These are phyloP conservation scores for Rallus crepitans DNA, from an alignment of 2,797 vertebrate species.

Conservation along the genomic window DNA sequence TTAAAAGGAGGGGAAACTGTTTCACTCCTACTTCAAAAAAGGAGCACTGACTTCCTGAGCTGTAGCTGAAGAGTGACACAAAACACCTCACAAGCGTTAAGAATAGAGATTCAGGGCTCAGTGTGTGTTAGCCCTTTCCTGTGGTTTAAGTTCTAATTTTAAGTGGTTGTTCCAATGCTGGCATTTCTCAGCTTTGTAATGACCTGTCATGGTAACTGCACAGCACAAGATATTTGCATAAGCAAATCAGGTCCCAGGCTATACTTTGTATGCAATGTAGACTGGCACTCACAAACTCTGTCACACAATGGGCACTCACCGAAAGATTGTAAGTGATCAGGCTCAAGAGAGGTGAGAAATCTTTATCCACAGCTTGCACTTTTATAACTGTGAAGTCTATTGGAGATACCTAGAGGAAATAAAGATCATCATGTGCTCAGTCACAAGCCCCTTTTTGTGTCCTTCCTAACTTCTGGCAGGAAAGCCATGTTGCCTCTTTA, in stretches of 20 bases:
- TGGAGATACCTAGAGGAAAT: constrained; percentile 50
- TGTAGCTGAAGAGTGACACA: background rate
- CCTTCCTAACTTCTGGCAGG: background rate
- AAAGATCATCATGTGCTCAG: background rate
- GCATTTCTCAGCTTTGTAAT: background rate
- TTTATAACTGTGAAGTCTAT: constrained; percentile 49
- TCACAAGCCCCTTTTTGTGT: background rate
- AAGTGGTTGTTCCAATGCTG: background rate
- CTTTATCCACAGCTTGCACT: constrained; percentile 78
- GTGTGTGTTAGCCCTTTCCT: background rate
- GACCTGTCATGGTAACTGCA: background rate
- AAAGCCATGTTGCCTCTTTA: background rate
- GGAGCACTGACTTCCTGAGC: background rate
- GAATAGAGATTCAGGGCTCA: background rate
- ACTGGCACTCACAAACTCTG: background rate
- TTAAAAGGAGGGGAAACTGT: background rate
- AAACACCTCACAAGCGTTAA: background rate
- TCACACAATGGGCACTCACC: constrained; percentile 53
- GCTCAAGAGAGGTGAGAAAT: constrained; percentile 51
- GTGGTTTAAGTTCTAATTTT: background rate
- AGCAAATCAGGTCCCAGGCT: background rate
- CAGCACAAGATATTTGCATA: background rate
- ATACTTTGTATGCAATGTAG: background rate
- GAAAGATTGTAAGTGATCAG: constrained; percentile 73
- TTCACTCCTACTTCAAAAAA: background rate